Evolutionary conservation across 2,113 vertebrate genomes (phyloP).

Genomic region (Pituophis catenifer): DNA sequence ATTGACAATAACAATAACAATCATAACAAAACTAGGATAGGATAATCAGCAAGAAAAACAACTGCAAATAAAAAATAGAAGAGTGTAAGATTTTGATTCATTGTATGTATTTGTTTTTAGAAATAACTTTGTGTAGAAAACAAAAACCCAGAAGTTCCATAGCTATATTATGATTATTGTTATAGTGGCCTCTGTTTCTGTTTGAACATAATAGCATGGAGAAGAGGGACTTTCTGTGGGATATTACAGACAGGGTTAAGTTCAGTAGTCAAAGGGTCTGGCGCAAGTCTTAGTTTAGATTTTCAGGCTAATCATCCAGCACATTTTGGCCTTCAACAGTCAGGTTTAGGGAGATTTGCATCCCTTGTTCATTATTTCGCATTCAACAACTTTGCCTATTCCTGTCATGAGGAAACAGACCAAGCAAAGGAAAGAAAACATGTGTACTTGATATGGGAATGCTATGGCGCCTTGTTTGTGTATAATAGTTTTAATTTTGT

Average conservation of each 20-base stretch:
- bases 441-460: not conserved
- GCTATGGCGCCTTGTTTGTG: not conserved
- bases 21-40: not conserved
- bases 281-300: not conserved
- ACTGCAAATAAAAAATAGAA: not conserved
- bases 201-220: not conserved
- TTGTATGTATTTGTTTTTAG: not conserved
- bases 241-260: not conserved
- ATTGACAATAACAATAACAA: not conserved
- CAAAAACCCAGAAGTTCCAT: not conserved
- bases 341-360: too few species aligned
- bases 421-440: not conserved
- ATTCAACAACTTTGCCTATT: too few species aligned
- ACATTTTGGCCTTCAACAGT: too few species aligned
- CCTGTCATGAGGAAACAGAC: too few species aligned
- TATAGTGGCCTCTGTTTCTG: not conserved
- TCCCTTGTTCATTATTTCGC: too few species aligned
- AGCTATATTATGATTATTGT: not conserved
- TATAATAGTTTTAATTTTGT: not conserved
- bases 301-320: too few species aligned
- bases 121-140: not conserved
- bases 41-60: not conserved
- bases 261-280: not conserved
- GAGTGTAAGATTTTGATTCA: not conserved
- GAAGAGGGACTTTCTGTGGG: not conserved